Base-by-base conservation (phyloP, 2,888 invertebrate genomes). In the Zhuqinia jingwanae region DNA sequence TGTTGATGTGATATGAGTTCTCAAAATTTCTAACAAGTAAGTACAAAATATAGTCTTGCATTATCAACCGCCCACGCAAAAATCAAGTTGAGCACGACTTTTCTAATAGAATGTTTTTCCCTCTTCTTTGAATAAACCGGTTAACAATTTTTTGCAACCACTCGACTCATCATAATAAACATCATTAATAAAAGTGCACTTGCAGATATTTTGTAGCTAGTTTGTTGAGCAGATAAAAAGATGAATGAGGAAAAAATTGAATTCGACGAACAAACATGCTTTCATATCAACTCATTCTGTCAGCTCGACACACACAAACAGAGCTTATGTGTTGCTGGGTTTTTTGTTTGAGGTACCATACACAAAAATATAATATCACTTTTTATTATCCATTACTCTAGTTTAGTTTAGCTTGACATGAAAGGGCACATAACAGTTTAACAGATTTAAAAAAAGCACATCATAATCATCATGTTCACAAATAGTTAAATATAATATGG, bases 31-130 rank as follows among this genome's bases (percentile, higher is more conserved):
- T n/a, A n/a, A n/a, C n/a, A n/a, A n/a, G n/a, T n/a, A n/a, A n/a
- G n/a, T n/a, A n/a, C 13, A 27, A n/a, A 27, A 27, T 30, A 45
- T 45, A 68, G 68, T 22, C 20, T 45, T 47, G 20, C 22, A 68
- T 1, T 60, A 20, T 3, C 13, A 10, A 60, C 36, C 80, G 80
- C 80, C 80, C 80, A 80, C 80, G 80, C 80, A 80, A 13, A 30
- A 60, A 27, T 42, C 17, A 42, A 80, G 58, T 56, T 17, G 50
- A 58, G 56, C 80, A 80, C 80, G 80, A 80, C 36, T 56, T 80
- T 70, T 70, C 53, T 68, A 70, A 80, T 80, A 68, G 70, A 70
- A n/a, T n/a, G n/a, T n/a, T n/a, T n/a, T n/a, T n/a, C n/a, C n/a
- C n/a, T n/a, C n/a, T n/a, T n/a, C 25, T 30, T 65, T 56, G 36